Conservation (phyloP, 2,797 vertebrate species). For the Anabacerthia variegaticeps region DNA sequence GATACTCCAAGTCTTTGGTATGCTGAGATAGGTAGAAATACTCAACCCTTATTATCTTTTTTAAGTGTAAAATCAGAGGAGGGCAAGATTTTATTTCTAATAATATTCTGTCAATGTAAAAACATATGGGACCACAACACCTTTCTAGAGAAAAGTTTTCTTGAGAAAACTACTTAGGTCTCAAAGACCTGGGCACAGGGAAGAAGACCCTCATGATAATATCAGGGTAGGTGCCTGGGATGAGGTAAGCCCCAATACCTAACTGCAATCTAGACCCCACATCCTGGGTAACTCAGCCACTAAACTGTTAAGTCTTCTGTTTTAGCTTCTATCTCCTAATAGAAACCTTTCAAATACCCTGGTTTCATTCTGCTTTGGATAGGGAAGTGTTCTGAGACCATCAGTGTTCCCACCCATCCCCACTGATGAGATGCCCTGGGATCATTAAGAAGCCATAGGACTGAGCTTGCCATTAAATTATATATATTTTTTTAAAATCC, state of each 20-base stretch:
- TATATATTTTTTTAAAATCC: not conserved
- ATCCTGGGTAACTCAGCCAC: not conserved
- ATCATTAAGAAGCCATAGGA: not conserved
- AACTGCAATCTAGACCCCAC: not conserved
- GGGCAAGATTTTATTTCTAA: not conserved
- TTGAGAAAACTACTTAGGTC: not conserved
- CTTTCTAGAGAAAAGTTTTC: not conserved
- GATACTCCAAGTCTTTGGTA: not conserved
- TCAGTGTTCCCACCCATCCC: not conserved
- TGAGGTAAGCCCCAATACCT: not conserved
- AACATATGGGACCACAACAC: not conserved
- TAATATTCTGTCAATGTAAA: not conserved
- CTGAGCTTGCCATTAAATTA: not conserved
- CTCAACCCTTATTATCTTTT: not conserved
- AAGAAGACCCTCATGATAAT: not conserved
- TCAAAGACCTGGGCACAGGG: not conserved
- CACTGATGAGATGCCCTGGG: not conserved
- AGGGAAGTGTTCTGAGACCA: not conserved
- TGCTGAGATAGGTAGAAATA: not conserved
- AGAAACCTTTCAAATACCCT: not conserved
- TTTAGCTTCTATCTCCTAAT: not conserved
- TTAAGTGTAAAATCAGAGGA: not conserved
- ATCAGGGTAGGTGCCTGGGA: not conserved
- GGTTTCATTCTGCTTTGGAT: not conserved
- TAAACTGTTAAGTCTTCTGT: not conserved